Percentiles rank a stretch among this genome's conserved stretches.
These are phyloP conservation scores for Cylloceria caligata DNA, from an alignment of 2,888 invertebrate species.

Conservation along the genomic window DNA sequence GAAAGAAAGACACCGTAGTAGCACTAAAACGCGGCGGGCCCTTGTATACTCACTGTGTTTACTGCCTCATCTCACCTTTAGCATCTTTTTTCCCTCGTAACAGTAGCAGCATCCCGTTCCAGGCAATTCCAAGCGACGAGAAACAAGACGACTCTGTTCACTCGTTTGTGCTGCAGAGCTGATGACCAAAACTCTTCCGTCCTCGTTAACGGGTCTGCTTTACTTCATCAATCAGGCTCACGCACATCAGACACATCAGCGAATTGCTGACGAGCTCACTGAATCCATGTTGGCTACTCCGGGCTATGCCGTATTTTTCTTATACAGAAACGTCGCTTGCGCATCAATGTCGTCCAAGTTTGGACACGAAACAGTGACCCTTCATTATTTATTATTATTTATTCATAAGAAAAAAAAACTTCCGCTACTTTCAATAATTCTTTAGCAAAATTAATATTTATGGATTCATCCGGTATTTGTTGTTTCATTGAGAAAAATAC, in stretches of 20 bases:
- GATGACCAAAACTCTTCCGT: conserved; percentile 5
- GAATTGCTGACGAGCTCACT: not conserved
- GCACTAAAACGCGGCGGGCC: conserved; percentile 58
- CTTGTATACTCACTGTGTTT: conserved; percentile 71
- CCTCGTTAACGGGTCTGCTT: conserved; percentile 32
- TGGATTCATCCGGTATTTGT: not conserved
- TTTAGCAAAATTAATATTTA: conserved; percentile 1
- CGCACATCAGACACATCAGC: conserved; percentile 10
- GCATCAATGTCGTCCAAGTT: conserved; percentile 39
- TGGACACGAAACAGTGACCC: conserved; percentile 11
- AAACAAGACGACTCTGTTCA: conserved; percentile 25
- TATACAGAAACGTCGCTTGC: conserved; percentile 39
- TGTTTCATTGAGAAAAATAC: not conserved
- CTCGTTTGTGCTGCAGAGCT: not conserved
- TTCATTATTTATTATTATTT: conserved; percentile 55
- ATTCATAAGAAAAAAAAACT: not conserved
- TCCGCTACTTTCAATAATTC: not conserved
- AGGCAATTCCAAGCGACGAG: conserved; percentile 19
- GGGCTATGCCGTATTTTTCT: conserved; percentile 3
- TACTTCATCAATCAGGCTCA: conserved; percentile 42
- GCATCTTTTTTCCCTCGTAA: not conserved
- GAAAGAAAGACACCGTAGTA: conserved; percentile 27
- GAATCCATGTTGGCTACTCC: conserved; percentile 2
- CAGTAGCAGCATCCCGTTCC: not conserved
- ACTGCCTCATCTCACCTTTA: conserved; percentile 64